Evolutionary conservation across 2,797 vertebrate genomes (phyloP), one percentile per base, ranked within the genome.

Genomic region (Mus caroli): DNA sequence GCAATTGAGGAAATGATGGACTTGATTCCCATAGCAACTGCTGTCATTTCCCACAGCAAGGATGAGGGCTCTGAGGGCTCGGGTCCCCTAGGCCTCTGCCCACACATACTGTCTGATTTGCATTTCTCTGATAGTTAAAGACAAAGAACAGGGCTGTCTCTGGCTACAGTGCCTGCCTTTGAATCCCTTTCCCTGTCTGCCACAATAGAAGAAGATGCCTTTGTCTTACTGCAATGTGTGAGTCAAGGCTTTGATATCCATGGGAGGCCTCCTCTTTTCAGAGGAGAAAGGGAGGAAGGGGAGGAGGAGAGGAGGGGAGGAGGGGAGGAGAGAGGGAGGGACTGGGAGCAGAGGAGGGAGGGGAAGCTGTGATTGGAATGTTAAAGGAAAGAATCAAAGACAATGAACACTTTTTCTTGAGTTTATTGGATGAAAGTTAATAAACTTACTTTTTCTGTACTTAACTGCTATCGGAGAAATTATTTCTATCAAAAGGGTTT

Each of bases 1-100:
- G 34, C 58, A 88, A 52, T n/a, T 71, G 52, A 91, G 58, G 73
- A 93, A 40, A 40, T 60, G 20, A 52, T 77, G 58, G 69, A 54
- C 62, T 28, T 93, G 19, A 24, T 86, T 96, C 71, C n/a, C 40
- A 90, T 62, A 94, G 71, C 62, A 94, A 62, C 26, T 60, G 80
- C 9, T 85, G 40, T 77, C 71, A 37, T 3, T 92, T 77, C 50
- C 56, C 9, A 40, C 28, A 52, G 37, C 71, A 62, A 82, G 0
- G 17, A 11, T 1, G 56, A 80, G 3, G 6, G 69, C 60, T 92
- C 62, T 11, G 56, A 75, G 17, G 5, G 69, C 62, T 84, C 62
- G 15, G 56, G 6, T n/a, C 77, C 15, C 62, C 76, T 22, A 31
- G 1, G 54, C 26, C 50, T 50, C 93, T 34, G 4, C 9, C n/a